These are phyloP conservation scores for Ladona fulva DNA, from an alignment of 1,140 invertebrate species.

Conservation along the genomic window DNA sequence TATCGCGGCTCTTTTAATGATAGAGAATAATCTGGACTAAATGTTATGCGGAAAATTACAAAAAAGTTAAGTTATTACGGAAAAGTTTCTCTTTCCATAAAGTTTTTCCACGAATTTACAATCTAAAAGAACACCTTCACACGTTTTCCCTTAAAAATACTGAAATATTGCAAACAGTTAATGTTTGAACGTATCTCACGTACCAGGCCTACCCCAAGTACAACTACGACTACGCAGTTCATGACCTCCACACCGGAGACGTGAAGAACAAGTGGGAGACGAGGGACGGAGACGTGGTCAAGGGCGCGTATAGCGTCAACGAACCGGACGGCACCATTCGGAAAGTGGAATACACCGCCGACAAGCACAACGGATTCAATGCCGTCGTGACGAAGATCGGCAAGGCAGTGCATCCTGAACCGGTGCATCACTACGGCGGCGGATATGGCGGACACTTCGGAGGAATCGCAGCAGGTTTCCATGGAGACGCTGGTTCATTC, in stretches of 20 bases:
- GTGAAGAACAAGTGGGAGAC: conserved; percentile 53
- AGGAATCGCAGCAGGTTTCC: not conserved
- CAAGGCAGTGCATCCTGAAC: conserved; percentile 33
- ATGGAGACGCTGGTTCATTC: not conserved
- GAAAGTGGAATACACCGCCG: conserved; percentile 25
- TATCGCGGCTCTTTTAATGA: too few relatives aligned
- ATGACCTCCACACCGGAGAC: conserved; percentile 55
- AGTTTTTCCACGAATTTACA: too few relatives aligned
- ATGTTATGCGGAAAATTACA: too few relatives aligned
- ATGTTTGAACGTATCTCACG: too few relatives aligned
- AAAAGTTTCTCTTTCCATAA: too few relatives aligned
- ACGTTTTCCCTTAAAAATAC: too few relatives aligned
- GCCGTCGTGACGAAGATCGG: conserved; percentile 34
- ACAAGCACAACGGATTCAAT: conserved; percentile 27
- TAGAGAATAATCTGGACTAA: too few relatives aligned
- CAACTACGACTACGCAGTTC: conserved; percentile 57
- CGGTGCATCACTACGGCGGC: not conserved
- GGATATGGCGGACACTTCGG: not conserved
- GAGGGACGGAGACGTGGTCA: conserved; percentile 48
- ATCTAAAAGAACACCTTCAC: too few relatives aligned
- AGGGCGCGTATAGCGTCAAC: conserved; percentile 30
- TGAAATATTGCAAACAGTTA: too few relatives aligned
- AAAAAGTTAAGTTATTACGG: too few relatives aligned
- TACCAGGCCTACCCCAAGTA: conserved; percentile 42
- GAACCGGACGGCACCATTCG: conserved; percentile 27